Evolutionary conservation across 1,140 invertebrate species (phyloP).

Genomic region (Orchesella cincta): DNA sequence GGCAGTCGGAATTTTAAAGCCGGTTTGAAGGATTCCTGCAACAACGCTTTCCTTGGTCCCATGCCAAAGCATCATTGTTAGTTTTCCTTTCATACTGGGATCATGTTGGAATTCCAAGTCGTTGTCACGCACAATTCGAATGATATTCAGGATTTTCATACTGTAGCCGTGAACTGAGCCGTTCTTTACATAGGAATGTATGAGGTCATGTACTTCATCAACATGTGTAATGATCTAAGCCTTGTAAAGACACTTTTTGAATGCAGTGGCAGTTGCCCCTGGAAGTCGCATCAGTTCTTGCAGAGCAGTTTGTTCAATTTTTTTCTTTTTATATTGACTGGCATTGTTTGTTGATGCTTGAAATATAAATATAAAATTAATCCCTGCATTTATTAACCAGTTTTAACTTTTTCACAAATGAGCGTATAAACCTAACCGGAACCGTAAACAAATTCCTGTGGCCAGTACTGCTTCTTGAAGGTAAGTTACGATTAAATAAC

Average conservation of each 20-base stretch:
- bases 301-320: background rate
- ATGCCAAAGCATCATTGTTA: conserved; percentile 9
- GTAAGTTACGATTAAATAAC: too few relatives aligned
- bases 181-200: background rate
- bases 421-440: too few relatives aligned
- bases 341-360: background rate
- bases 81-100: background rate
- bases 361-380: too few relatives aligned
- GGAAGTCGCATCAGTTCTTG: background rate
- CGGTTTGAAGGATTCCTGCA: background rate
- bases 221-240: background rate
- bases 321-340: background rate
- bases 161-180: conserved; percentile 3
- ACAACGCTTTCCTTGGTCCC: background rate
- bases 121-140: background rate
- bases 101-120: background rate
- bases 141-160: background rate
- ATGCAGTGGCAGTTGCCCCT: background rate
- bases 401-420: too few relatives aligned
- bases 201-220: background rate
- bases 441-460: too few relatives aligned
- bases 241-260: background rate
- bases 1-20: background rate
- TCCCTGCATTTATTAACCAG: too few relatives aligned
- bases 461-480: too few relatives aligned